Conservation (phyloP, 2,797 vertebrate genomes). For the Periparus ater region DNA sequence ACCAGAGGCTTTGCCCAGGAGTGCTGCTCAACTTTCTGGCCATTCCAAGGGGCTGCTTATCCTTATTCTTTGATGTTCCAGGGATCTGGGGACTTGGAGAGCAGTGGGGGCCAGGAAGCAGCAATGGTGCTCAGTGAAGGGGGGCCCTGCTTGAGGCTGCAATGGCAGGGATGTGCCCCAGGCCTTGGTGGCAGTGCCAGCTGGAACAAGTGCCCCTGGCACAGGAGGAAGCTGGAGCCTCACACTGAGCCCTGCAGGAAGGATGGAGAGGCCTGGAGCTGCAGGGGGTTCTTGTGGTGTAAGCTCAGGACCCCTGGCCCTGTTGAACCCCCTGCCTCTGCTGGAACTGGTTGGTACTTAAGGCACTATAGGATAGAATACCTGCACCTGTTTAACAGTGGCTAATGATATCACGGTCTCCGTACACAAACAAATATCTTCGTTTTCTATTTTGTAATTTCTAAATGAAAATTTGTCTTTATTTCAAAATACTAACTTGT, state of each 20-base stretch:
- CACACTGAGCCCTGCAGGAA: background rate
- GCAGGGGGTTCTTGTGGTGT: background rate
- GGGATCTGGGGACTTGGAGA: background rate
- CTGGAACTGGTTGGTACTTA: background rate
- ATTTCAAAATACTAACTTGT: background rate
- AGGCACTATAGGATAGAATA: background rate
- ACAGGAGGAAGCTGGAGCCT: background rate
- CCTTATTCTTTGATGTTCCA: background rate
- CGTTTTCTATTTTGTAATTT: background rate
- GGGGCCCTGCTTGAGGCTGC: background rate
- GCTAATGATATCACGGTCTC: background rate
- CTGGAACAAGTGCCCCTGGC: background rate
- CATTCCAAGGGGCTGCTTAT: background rate
- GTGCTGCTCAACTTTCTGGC: no score
- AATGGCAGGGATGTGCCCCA: background rate
- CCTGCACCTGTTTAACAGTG: background rate
- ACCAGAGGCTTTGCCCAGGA: background rate
- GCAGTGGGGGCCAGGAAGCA: fast-evolving
- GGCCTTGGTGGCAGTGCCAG: no score
- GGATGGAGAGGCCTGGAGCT: background rate
- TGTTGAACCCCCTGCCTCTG: background rate
- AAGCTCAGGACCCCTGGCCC: background rate
- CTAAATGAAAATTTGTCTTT: background rate
- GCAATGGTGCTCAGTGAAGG: no score
- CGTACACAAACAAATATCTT: background rate